Conservation (phyloP, 2,888 invertebrate species). For the Phengaris alcon region DNA sequence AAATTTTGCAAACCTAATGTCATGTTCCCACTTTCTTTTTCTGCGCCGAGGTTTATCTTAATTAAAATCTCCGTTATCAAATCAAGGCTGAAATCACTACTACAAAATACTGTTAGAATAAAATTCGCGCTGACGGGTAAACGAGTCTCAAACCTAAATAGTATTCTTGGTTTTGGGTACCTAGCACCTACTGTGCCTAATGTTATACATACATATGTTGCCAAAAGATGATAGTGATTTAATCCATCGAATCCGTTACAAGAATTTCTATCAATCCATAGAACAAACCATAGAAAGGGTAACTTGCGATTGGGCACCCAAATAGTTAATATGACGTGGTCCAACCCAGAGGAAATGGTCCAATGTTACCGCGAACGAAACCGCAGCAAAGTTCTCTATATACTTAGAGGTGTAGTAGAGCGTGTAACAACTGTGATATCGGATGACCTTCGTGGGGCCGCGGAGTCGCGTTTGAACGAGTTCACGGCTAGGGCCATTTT, state of each 20-base stretch:
- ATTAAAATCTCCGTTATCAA: conserved; percentile 22
- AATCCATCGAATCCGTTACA: not conserved
- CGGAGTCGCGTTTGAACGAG: conserved; percentile 48
- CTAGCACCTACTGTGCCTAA: too few relatives aligned
- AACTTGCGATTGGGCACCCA: too few relatives aligned
- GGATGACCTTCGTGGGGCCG: conserved; percentile 58
- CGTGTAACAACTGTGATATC: conserved; percentile 33
- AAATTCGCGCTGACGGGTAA: not conserved
- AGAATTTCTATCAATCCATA: not conserved
- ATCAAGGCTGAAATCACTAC: conserved; percentile 6
- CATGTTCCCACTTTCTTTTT: conserved; percentile 11
- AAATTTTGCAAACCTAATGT: conserved; percentile 24
- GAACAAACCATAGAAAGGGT: not conserved
- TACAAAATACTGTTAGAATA: not conserved
- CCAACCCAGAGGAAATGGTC: too few relatives aligned
- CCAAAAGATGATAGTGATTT: not conserved
- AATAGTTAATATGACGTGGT: too few relatives aligned
- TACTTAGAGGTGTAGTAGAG: conserved; percentile 31
- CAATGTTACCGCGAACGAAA: too few relatives aligned
- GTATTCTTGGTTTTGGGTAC: too few relatives aligned
- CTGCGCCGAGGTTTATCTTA: conserved; percentile 8
- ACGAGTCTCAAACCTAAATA: too few relatives aligned
- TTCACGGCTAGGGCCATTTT: conserved; percentile 73
- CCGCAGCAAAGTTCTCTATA: not conserved
- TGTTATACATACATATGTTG: too few relatives aligned